A percentile compares a stretch with the other conserved stretches of the same genome.
These are phyloP conservation scores for Cataglyphis hispanica DNA, from an alignment of 1,140 invertebrate species.

Conservation along the genomic window DNA sequence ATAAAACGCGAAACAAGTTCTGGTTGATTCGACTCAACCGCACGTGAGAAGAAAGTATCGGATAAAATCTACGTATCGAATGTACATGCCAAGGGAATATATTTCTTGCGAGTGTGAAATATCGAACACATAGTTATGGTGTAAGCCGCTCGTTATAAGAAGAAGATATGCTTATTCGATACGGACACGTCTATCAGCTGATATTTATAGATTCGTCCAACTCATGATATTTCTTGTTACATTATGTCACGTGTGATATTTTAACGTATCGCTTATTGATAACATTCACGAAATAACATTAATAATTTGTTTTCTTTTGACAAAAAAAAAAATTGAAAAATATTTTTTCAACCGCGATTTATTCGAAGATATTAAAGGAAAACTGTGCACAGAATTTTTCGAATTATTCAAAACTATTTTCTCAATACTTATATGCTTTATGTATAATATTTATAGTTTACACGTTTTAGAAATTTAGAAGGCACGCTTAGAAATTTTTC, in stretches of 20 bases:
- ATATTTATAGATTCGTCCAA: neutral
- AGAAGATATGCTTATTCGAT: constrained; percentile 5
- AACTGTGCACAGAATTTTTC: neutral
- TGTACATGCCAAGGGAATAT: constrained; percentile 19
- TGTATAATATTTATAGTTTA: neutral
- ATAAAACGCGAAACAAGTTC: constrained; percentile 5
- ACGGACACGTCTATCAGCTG: neutral
- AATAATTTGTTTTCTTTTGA: constrained; percentile 1
- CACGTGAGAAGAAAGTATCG: constrained; percentile 19
- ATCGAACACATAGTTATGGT: neutral
- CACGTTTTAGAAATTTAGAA: too few species aligned
- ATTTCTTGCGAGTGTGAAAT: constrained; percentile 31
- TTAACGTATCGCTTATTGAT: constrained; percentile 14
- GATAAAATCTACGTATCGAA: constrained; percentile 22
- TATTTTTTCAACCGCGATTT: neutral
- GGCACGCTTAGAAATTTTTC: neutral
- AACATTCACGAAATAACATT: neutral
- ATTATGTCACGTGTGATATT: neutral
- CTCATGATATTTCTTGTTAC: constrained; percentile 19
- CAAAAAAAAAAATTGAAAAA: neutral
- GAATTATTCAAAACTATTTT: neutral
- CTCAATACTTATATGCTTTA: neutral
- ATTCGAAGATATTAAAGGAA: neutral
- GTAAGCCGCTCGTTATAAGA: constrained; percentile 44
- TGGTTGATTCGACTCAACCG: neutral